Percentiles rank a stretch among this genome's conserved stretches.
Conservation (phyloP, 2,888 invertebrate species). For the Chaitophorus viminalis region DNA sequence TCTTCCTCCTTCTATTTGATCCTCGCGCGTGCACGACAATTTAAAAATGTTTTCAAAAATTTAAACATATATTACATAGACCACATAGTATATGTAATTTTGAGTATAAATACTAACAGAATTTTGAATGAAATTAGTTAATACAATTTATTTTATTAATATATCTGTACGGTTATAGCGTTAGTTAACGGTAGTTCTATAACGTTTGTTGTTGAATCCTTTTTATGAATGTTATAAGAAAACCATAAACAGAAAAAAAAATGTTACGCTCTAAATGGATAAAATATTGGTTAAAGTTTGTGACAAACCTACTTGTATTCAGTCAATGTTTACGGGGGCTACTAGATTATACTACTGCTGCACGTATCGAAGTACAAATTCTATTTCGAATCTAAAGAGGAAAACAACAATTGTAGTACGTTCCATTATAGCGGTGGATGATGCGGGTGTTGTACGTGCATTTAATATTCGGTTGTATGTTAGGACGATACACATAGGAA, state of each 20-base stretch:
- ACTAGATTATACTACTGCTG: slow-evolving; percentile 10
- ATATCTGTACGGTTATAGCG: too few relatives aligned
- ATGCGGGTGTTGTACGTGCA: background rate
- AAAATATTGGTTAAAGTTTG: background rate
- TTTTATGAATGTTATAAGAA: background rate
- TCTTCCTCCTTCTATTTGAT: background rate
- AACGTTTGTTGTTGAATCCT: background rate
- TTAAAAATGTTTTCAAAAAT: too few relatives aligned
- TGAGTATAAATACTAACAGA: too few relatives aligned
- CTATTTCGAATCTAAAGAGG: background rate
- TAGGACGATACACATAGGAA: background rate
- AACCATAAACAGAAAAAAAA: background rate
- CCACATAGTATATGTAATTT: too few relatives aligned
- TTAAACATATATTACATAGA: too few relatives aligned
- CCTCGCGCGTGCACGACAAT: too few relatives aligned
- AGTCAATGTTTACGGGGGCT: background rate
- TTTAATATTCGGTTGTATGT: slow-evolving; percentile 22
- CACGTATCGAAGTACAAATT: background rate
- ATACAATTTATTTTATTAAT: too few relatives aligned
- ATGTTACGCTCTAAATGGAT: background rate
- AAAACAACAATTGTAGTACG: background rate
- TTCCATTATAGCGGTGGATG: background rate
- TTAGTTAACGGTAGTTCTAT: too few relatives aligned
- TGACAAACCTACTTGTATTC: background rate
- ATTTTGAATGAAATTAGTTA: too few relatives aligned